phyloP scores from a whole-genome alignment of 2,888 invertebrate genomes.

The Incurvaria masculella region DNA sequence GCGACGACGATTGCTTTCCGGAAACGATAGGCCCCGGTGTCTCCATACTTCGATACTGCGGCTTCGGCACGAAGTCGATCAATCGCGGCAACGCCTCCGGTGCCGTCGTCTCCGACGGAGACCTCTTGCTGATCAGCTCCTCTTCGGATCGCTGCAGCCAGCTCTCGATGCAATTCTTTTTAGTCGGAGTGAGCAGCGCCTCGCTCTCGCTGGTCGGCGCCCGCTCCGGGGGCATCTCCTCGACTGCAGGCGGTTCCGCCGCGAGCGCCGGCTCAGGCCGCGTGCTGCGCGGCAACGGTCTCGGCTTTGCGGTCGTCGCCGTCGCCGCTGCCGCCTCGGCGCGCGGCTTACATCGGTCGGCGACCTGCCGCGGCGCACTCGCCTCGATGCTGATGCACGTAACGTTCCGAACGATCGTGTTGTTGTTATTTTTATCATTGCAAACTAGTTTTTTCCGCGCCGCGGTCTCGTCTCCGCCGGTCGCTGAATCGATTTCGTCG shows the following conservation, averaged over 20 bases:
- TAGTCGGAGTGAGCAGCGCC: constrained; percentile 41
- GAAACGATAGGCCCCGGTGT: too few relatives aligned
- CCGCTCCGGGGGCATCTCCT: background rate
- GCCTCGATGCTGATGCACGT: constrained; percentile 8
- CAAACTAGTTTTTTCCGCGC: constrained; percentile 23
- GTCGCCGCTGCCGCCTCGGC: constrained; percentile 26
- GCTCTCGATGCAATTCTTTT: constrained; percentile 48
- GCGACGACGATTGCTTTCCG: background rate
- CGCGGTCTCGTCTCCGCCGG: constrained; percentile 23
- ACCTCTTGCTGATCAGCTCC: constrained; percentile 44
- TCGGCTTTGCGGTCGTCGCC: constrained; percentile 42
- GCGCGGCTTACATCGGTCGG: background rate
- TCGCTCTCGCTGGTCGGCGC: constrained; percentile 20
- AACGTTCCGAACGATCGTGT: constrained; percentile 24
- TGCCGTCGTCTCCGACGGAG: constrained; percentile 34
- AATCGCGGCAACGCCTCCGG: constrained; percentile 61
- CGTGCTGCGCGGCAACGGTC: constrained; percentile 54
- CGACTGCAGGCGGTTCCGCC: constrained; percentile 30
- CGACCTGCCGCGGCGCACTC: constrained; percentile 19
- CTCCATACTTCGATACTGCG: constrained; percentile 25
- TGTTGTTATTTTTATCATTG: constrained; percentile 48
- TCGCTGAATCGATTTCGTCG: constrained; percentile 1
- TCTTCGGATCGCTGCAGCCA: constrained; percentile 50
- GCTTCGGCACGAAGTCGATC: constrained; percentile 70
- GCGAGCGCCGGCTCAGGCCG: constrained; percentile 40